phyloP scores from a whole-genome alignment of 2,888 invertebrate species.

The Chrysolina haemoptera region DNA sequence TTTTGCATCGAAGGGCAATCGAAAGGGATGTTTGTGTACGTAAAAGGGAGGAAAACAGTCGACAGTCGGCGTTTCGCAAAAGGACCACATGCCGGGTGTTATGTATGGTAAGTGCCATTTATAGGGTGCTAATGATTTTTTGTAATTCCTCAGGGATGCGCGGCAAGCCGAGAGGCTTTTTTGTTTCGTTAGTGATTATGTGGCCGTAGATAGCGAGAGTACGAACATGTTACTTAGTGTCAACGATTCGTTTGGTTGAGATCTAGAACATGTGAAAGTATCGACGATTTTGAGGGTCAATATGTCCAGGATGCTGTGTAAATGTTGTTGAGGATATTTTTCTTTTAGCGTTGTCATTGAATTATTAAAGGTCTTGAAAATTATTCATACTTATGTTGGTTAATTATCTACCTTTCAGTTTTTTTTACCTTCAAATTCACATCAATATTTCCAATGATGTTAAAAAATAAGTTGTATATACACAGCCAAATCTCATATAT shows the following conservation, averaged over 20 bases:
- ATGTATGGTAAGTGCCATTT: conserved; percentile 24
- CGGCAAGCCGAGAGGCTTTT: background rate
- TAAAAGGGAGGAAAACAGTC: conserved; percentile 41
- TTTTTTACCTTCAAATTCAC: too few relatives aligned
- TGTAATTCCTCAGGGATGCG: conserved; percentile 23
- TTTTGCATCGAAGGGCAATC: conserved; percentile 47
- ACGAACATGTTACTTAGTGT: background rate
- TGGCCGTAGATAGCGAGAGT: background rate
- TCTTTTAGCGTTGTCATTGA: too few relatives aligned
- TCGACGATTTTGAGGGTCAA: background rate
- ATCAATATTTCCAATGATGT: too few relatives aligned
- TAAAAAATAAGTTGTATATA: too few relatives aligned
- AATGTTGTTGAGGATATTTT: background rate
- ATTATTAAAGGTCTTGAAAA: too few relatives aligned
- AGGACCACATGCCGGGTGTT: conserved; percentile 38
- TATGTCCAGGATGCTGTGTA: background rate
- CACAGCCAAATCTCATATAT: too few relatives aligned
- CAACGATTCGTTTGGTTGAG: conserved; percentile 1
- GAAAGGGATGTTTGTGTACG: conserved; percentile 45
- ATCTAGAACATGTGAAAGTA: background rate
- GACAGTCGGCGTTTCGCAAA: conserved; percentile 46
- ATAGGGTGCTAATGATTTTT: conserved; percentile 39
- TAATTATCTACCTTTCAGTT: too few relatives aligned
- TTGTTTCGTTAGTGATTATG: background rate
- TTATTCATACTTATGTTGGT: too few relatives aligned